These are phyloP conservation scores for Empidonax traillii DNA, from an alignment of 2,113 vertebrate species.

Conservation along the genomic window DNA sequence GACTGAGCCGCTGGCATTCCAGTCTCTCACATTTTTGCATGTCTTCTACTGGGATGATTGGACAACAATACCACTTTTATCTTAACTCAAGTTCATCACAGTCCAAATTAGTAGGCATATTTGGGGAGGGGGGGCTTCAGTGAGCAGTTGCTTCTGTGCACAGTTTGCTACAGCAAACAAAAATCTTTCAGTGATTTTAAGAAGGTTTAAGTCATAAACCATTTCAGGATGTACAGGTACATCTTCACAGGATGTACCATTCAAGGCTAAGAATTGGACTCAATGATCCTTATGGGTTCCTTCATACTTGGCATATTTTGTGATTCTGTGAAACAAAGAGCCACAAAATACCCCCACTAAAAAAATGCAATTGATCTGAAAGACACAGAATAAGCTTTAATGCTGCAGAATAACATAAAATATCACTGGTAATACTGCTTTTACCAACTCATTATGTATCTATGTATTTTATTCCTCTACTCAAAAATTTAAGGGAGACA, in stretches of 20 bases:
- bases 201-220: not conserved
- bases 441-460: not conserved
- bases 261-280: not conserved
- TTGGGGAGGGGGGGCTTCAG: not conserved
- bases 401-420: not conserved
- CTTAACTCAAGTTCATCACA: not conserved
- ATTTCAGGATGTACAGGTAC: no score
- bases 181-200: not conserved
- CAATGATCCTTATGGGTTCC: accelerated
- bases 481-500: not conserved
- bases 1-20: not conserved
- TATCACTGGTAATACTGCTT: not conserved
- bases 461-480: not conserved
- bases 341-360: not conserved
- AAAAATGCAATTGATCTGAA: not conserved
- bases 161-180: not conserved
- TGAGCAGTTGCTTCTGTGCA: not conserved
- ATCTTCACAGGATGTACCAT: not conserved
- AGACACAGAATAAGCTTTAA: not conserved
- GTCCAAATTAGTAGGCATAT: not conserved
- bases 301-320: not conserved
- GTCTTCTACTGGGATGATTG: not conserved
- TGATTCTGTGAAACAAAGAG: not conserved
- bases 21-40: not conserved
- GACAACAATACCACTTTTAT: not conserved